Evolutionary conservation across 2,888 invertebrate species (phyloP), one percentile per base, ranked within the genome.

Genomic region (Acrocera orbiculus): DNA sequence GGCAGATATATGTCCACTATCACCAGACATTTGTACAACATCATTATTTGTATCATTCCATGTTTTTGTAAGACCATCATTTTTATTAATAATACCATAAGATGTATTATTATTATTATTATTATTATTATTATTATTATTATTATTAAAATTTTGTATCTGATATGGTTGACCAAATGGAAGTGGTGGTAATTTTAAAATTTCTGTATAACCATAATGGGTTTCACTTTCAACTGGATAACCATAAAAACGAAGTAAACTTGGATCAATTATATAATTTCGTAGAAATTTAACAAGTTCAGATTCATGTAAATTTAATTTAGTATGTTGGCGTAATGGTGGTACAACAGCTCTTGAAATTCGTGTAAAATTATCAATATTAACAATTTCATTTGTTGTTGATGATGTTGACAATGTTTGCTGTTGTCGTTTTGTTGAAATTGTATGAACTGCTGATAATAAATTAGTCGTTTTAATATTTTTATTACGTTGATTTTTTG

Each of bases 161-260:
- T 6, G 19, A 8, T 19, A 3, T 19, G 35, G 19, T 38, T 39
- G 4, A n/a, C 44, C 36, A 30, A 59, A 54, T 42, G 63, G 58
- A 43, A 65, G 62, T 37, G 65, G 65, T 47, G 65, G 58, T 34
- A 65, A 65, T 47, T 73, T 71, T 50, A 70, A 71, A 34, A 77
- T 68, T 44, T 75, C 66, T 5, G 72, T 75, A 46, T 67, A 65
- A 24, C 68, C 70, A 3, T 71, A 70, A 42, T 67, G 64, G 8
- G 65, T 54, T 30, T 65, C 64, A 41, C 71, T 68, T 46, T 75
- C 73, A 6, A 78, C 61, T 1, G 85, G 83, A 49, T 74, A 83
- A 2, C 83, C 82, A 41, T 75, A 64, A 9, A 67, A 65, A 44
- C 70, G 63, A 56, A 80, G 62, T 38, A 73, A 65, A 43, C 71